Conservation (phyloP, 2,888 invertebrate species). For the Rugalucina vietnamica region DNA sequence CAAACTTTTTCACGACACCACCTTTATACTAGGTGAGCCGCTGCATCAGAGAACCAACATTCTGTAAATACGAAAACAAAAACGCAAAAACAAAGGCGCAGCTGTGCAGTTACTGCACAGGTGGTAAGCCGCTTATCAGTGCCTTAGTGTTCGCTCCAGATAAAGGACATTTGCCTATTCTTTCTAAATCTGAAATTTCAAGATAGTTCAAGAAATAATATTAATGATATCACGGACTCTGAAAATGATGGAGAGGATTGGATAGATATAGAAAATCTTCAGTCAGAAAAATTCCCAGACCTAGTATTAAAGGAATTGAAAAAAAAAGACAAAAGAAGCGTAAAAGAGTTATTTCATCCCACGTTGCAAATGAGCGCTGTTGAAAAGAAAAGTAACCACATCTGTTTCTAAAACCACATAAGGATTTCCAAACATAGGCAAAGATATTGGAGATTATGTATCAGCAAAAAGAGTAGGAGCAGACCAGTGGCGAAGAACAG, state of each 20-base stretch:
- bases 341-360: not conserved
- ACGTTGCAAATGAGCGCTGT: not conserved
- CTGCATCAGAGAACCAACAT: too few relatives aligned
- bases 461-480: not conserved
- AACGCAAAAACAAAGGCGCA: too few relatives aligned
- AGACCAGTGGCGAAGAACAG: not conserved
- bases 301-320: not conserved
- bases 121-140: too few relatives aligned
- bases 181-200: too few relatives aligned
- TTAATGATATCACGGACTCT: too few relatives aligned
- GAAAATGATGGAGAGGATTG: not conserved
- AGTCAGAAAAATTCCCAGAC: not conserved
- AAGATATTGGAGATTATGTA: not conserved
- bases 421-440: conserved; percentile 2
- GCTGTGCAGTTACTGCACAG: too few relatives aligned
- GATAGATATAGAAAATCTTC: not conserved
- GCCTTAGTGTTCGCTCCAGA: too few relatives aligned
- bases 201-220: too few relatives aligned
- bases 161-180: too few relatives aligned
- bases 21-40: too few relatives aligned
- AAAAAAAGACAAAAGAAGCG: not conserved
- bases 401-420: not conserved
- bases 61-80: too few relatives aligned
- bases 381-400: not conserved
- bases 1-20: too few relatives aligned